Evolutionary conservation across 2,888 invertebrate genomes (phyloP), one percentile per base, ranked within the genome.

Genomic region (Sussaba pulchella): DNA sequence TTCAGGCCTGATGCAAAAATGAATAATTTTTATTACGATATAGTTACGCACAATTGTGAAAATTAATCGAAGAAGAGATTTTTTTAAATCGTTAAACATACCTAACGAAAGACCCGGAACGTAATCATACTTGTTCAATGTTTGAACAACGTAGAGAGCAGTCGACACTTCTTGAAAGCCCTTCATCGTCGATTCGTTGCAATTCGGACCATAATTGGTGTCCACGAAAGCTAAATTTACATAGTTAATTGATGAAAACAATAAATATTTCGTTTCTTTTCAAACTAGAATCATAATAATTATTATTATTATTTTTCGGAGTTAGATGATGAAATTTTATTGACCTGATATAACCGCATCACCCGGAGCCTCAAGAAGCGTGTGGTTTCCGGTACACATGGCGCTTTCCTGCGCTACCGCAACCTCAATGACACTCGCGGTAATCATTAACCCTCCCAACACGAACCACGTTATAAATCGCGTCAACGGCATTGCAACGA

Each of bases 91-190:
- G 61, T 57, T 31, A 19, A 59, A 64, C 47, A 59, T 26, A 93
- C 93, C 93, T 39, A 93, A 85, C 52, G 87, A 86, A 9, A 92
- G 83, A 61, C 91, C 92, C 2, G 93, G 92, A 39, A 93, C 83
- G 75, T 91, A 92, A 63, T 92, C 88, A 71, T 91, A 87, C 61
- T 91, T 89, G 80, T 92, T 92, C 66, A 93, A 85, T 47, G 89
- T 88, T 77, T 89, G 88, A 14, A 92, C 89, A 14, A 92, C 90
- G 80, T 92, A 90, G 8, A 92, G 86, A 1, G 92, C 91, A 14
- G 93, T 91, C 5, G 92, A 90, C 43, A 92, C 87, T 83, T 92
- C 90, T 76, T 93, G 91, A 67, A 91, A 87, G 17, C 92, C 92
- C 59, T 88, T 89, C 10, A 86, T 74, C 43, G 90, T 89, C 2